Conservation (phyloP, 2,113 vertebrate genomes). For the Australoheros scitulus region DNA sequence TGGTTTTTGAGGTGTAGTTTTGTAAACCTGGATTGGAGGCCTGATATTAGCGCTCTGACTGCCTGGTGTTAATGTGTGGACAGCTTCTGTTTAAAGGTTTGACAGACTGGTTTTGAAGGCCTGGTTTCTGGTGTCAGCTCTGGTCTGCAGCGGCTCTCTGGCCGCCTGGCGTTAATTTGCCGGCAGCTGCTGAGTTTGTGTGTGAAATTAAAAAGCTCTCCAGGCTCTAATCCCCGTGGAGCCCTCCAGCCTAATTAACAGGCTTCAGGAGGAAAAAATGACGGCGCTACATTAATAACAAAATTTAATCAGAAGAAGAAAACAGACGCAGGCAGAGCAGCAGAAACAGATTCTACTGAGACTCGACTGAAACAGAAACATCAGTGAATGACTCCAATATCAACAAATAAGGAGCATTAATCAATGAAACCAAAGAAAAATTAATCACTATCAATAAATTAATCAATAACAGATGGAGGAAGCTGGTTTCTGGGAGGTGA, state of each 20-base stretch:
- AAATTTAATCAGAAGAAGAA: conserved; percentile 38
- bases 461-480: no score
- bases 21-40: background rate
- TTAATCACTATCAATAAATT: background rate
- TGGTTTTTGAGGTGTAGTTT: no score
- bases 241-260: conserved; percentile 57
- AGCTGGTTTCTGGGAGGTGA: no score
- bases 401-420: background rate
- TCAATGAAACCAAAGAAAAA: background rate
- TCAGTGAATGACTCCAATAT: background rate
- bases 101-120: background rate
- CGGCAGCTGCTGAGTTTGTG: conserved; percentile 61
- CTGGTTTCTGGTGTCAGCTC: background rate
- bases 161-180: conserved; percentile 28
- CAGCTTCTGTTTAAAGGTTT: background rate
- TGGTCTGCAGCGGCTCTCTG: background rate
- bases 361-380: background rate
- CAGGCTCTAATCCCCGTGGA: conserved; percentile 56
- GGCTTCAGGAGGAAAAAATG: conserved; percentile 29
- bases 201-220: conserved; percentile 59
- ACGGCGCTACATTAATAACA: conserved; percentile 64
- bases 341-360: background rate
- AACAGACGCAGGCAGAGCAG: conserved; percentile 7
- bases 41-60: no score
- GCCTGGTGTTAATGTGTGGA: background rate